Base-by-base conservation (phyloP, 1,140 invertebrate species). In the Drosophila miranda region DNA sequence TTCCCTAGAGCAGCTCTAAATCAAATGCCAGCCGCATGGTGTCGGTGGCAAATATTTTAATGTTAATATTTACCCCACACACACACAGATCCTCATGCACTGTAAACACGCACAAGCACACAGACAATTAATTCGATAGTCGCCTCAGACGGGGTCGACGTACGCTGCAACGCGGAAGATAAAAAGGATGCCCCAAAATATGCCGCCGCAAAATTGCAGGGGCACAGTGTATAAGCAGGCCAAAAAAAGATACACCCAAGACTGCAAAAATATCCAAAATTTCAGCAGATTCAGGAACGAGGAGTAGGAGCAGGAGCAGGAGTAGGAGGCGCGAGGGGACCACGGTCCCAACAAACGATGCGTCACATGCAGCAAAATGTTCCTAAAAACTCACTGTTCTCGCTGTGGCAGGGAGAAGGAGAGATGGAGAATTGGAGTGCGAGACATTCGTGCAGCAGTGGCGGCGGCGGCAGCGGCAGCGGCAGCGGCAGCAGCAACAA, bases 151-250 rank as follows among this genome's bases (percentile, higher is more conserved):
- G 62, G 49, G 82, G 70, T 87, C 82, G 60, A 61, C 51, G 82
- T 44, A 57, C 82, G 71, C 83, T 56, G 82, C 64, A 87, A 87
- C 82, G 82, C 82, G 82, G 82, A 87, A 87, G 82, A 87, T 87
- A 78, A 82, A 87, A 84, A 86, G 81, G 81, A 86, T 86, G 82
- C 81, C 78, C 77, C 82, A 78, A 86, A 87, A 78, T 75, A 75
- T 80, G 81, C 77, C 77, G 69, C 56, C 72, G 46, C 70, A 54
- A 75, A 75, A 81, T 68, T 79, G 80, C 70, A 79, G 44, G 61
- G 80, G 61, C 34, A 3, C 34, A 3, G 30, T 3, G 30, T 3
- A 30, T 30, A 30, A 30, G 30, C 30, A 72, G 80, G 61, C 34
- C 80, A 43, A 55, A 70, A 69, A 48, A 54, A 77, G 59, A 71